Evolutionary conservation across 2,888 invertebrate genomes (phyloP).

Genomic region (Lycophotia porphyrea): DNA sequence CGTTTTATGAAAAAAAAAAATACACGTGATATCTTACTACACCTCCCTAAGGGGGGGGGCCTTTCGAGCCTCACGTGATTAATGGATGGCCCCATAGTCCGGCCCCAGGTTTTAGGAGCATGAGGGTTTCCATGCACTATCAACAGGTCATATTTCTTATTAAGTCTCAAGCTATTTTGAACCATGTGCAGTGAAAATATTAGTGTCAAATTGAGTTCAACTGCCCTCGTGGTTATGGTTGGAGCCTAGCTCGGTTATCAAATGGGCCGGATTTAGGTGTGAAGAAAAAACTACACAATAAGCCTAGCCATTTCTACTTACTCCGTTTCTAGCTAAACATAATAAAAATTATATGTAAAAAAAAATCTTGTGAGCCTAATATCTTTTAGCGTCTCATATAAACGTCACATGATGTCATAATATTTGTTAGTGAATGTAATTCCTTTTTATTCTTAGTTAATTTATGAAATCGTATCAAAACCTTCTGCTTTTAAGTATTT

Average conservation of each 20-base stretch:
- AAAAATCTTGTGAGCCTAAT: conserved; percentile 12
- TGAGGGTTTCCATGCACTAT: neutral
- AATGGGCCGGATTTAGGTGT: neutral
- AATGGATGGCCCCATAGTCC: too few relatives aligned
- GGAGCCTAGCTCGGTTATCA: neutral
- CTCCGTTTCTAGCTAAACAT: conserved; percentile 25
- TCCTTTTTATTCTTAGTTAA: conserved; percentile 52
- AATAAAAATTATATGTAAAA: neutral
- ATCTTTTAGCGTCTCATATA: neutral
- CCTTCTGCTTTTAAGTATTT: conserved; percentile 55
- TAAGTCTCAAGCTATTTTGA: neutral
- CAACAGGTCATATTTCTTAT: neutral
- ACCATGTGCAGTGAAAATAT: conserved; percentile 1
- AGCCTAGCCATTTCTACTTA: neutral
- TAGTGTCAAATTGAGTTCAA: neutral
- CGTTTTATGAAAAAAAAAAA: too few relatives aligned
- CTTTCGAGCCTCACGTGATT: too few relatives aligned
- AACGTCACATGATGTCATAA: conserved; percentile 56
- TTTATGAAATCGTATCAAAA: conserved; percentile 51
- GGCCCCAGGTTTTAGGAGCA: neutral
- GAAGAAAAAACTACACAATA: neutral
- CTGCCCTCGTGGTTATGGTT: neutral
- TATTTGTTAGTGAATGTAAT: conserved; percentile 55
- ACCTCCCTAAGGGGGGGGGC: too few relatives aligned
- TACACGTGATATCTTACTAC: too few relatives aligned